Evolutionary conservation across 92 coral and sea anemone species (phyloP).

Genomic region (Ricordea florida): DNA sequence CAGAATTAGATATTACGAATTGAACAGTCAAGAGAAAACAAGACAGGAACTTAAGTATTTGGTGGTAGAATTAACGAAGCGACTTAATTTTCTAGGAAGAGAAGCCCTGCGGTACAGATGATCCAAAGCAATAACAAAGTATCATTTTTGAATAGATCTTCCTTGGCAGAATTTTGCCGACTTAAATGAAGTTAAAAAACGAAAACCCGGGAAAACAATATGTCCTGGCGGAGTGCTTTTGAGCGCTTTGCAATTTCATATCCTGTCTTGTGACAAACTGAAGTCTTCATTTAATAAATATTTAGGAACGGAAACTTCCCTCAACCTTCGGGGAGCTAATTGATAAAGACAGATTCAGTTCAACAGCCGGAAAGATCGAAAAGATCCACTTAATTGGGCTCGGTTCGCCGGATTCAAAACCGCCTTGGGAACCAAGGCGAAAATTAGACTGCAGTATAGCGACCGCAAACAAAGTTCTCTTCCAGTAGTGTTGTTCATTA

Average conservation of each 20-base stretch:
- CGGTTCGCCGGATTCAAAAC: not conserved
- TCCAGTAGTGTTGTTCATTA: conserved; percentile 54
- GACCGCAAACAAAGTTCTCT: conserved; percentile 10
- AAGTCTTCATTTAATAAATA: conserved; percentile 81
- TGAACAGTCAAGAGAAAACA: not conserved
- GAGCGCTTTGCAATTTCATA: conserved; percentile 71
- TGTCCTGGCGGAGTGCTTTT: conserved; percentile 30
- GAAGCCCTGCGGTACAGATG: not conserved
- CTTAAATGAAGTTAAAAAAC: conserved; percentile 19
- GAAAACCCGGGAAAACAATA: conserved; percentile 18
- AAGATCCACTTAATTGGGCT: conserved; percentile 28
- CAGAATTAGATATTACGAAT: conserved; percentile 30
- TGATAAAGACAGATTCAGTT: conserved; percentile 68
- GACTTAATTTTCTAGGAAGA: not conserved
- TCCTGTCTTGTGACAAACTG: conserved; percentile 78
- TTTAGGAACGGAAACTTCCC: conserved; percentile 81
- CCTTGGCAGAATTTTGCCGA: conserved; percentile 12
- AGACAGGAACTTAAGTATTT: conserved; percentile 26
- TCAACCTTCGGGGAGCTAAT: conserved; percentile 83
- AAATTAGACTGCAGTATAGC: not conserved
- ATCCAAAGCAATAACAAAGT: conserved; percentile 19
- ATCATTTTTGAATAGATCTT: conserved; percentile 28
- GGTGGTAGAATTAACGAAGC: conserved; percentile 18
- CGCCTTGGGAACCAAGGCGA: conserved; percentile 3
- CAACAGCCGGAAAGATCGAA: conserved; percentile 65